Percentiles rank a stretch among this genome's conserved stretches.
Evolutionary conservation across 2,113 vertebrate genomes (phyloP).

Genomic region (Petrocephalus microphthalmus): DNA sequence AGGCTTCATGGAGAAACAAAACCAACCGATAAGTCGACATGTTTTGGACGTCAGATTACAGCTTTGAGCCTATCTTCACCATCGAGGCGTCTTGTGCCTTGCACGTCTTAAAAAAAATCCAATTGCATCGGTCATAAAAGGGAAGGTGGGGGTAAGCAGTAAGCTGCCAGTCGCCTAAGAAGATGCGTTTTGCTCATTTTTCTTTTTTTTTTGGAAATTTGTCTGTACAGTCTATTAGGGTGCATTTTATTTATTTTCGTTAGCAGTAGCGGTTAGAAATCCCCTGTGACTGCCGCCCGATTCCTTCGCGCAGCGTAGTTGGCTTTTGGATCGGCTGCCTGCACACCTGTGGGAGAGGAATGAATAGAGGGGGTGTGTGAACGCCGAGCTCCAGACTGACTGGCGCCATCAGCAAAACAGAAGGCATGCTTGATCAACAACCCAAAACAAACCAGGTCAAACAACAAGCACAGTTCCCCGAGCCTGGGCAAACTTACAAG

Average conservation of each 20-base stretch:
- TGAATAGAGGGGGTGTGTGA: conserved; percentile 86
- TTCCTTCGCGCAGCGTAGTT: conserved; percentile 70
- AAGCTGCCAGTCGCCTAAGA: conserved; percentile 11
- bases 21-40: not conserved
- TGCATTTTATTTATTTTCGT: conserved; percentile 55
- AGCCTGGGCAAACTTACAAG: conserved; percentile 52
- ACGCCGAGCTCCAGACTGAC: conserved; percentile 83
- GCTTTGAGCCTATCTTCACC: conserved; percentile 32
- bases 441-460: conserved; percentile 92
- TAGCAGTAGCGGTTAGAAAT: conserved; percentile 49
- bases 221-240: conserved; percentile 59
- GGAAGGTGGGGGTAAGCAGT: not conserved
- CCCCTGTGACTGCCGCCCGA: conserved; percentile 70
- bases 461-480: conserved; percentile 68
- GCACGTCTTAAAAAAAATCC: conserved; percentile 4
- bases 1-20: not conserved
- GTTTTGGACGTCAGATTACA: conserved; percentile 3
- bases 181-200: conserved; percentile 7
- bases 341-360: conserved; percentile 96
- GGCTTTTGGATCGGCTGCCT: conserved; percentile 77
- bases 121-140: conserved; percentile 19
- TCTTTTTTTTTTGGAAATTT: conserved; percentile 44
- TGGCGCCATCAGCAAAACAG: conserved; percentile 88
- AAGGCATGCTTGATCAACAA: conserved; percentile 96
- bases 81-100: conserved; percentile 28